Evolutionary conservation across 2,113 vertebrate species (phyloP), one percentile per base, ranked within the genome.

Genomic region (Poicephalus meyeri): DNA sequence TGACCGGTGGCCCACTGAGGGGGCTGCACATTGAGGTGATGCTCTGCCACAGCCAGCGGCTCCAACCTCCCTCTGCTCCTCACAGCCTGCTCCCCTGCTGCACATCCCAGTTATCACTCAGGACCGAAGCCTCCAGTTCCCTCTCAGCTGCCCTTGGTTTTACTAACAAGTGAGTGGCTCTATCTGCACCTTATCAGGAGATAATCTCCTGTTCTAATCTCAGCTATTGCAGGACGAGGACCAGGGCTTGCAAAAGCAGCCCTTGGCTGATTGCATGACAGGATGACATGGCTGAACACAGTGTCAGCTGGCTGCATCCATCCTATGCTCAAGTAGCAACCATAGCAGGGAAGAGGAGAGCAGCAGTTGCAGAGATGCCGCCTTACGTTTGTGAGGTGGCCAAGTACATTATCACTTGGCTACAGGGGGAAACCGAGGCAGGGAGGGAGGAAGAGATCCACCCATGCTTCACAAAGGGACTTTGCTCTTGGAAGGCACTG

Each of bases 1-100:
- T 2, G 3, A 12, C 2, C 5, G 4, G n/a, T 1, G 29, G 25
- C 47, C 64, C 0, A 0, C 21, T 18, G 2, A 5, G 7, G 24
- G 11, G 14, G 13, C 53, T 66, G 73, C 37, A 8, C 2, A 0
- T 4, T 4, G 0, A 13, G 49, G 21, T 11, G 60, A 5, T 3
- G 14, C 7, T 56, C 56, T 56, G 63, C 71, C 44, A 3, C 1
- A 21, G 49, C 19, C 64, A 18, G 58, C 23, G 41, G 21, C 41
- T 78, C 66, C 41, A 42, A 12, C 21, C 29, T 64, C n/a, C n/a
- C 5, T 2, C 35, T 44, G 31, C 64, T 50, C 33, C 47, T 17
- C 13, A 53, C 50, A 60, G 6, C 26, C n/a, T 15, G 13, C n/a
- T 74, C 41, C 42, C 19, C 2, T n/a, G 17, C 52, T 13, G 26